Evolutionary conservation across 2,113 vertebrate species (phyloP).

Genomic region (Hippocampus abdominalis): DNA sequence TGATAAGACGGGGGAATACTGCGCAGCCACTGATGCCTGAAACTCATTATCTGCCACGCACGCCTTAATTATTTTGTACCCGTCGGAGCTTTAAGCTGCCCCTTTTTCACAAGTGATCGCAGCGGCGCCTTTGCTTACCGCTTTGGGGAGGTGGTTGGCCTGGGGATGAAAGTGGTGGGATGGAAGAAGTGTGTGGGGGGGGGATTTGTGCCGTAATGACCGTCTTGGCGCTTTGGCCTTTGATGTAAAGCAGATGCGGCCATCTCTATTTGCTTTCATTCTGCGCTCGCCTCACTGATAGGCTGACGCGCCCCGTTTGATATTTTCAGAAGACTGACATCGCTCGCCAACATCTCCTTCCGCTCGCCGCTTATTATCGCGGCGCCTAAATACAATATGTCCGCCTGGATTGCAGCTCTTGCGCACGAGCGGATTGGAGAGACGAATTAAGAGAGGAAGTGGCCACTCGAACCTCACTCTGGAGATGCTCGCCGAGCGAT

Average conservation of each 20-base stretch:
- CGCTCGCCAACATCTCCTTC: conserved; percentile 1
- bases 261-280: conserved; percentile 21
- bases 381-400: conserved; percentile 26
- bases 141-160: conserved; percentile 50
- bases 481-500: conserved; percentile 43
- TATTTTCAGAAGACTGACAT: conserved; percentile 48
- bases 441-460: conserved; percentile 1
- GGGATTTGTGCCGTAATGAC: conserved; percentile 49
- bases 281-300: conserved; percentile 24
- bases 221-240: conserved; percentile 40
- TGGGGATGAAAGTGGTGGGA: conserved; percentile 46
- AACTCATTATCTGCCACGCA: conserved; percentile 66
- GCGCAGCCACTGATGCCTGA: conserved; percentile 57
- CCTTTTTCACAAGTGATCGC: conserved; percentile 45
- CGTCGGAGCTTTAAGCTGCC: conserved; percentile 47
- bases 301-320: conserved; percentile 42
- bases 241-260: conserved; percentile 51
- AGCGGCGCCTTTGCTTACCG: conserved; percentile 46
- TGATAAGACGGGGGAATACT: conserved; percentile 71
- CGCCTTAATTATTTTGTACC: conserved; percentile 65
- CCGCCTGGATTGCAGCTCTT: conserved; percentile 1
- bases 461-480: conserved; percentile 38
- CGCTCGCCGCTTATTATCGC: conserved; percentile 30
- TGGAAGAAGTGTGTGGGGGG: conserved; percentile 4
- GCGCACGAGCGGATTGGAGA: neutral